These are phyloP conservation scores for Microtus oregoni DNA, from an alignment of 2,113 vertebrate species.

Conservation along the genomic window DNA sequence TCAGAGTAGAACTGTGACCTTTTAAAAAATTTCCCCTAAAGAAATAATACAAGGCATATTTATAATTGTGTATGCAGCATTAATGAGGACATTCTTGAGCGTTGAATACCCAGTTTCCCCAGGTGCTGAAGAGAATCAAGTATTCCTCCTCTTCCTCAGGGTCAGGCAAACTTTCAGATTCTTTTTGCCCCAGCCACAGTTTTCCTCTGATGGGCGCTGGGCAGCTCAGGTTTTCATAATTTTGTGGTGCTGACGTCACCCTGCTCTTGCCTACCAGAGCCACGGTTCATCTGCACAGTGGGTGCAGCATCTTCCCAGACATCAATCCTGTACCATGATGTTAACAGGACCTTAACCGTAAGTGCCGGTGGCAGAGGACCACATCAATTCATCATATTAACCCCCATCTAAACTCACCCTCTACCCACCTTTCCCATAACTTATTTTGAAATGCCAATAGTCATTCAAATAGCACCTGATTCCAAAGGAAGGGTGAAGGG, in stretches of 20 bases:
- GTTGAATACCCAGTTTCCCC: not conserved
- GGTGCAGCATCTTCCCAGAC: not conserved
- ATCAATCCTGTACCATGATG: not conserved
- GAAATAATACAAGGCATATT: not conserved
- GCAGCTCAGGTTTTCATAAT: accelerated
- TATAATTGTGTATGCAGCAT: not conserved
- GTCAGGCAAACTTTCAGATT: not conserved
- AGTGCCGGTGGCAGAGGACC: not conserved
- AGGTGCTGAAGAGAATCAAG: not conserved
- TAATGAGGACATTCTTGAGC: not conserved
- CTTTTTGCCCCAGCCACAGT: accelerated
- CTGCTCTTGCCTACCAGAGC: accelerated
- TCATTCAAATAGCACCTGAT: not conserved
- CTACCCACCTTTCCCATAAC: not conserved
- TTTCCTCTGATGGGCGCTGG: accelerated
- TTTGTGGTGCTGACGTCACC: not conserved
- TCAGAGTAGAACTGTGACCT: slow-evolving; percentile 1
- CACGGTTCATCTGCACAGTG: accelerated
- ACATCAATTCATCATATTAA: not conserved
- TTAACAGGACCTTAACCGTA: not conserved
- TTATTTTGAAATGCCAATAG: not conserved
- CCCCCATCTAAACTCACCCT: not conserved
- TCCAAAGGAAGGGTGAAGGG: not conserved
- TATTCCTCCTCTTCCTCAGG: not conserved
- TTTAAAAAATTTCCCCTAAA: not conserved